These are phyloP conservation scores for Cataglyphis hispanica DNA, from an alignment of 1,140 invertebrate genomes.

Conservation along the genomic window DNA sequence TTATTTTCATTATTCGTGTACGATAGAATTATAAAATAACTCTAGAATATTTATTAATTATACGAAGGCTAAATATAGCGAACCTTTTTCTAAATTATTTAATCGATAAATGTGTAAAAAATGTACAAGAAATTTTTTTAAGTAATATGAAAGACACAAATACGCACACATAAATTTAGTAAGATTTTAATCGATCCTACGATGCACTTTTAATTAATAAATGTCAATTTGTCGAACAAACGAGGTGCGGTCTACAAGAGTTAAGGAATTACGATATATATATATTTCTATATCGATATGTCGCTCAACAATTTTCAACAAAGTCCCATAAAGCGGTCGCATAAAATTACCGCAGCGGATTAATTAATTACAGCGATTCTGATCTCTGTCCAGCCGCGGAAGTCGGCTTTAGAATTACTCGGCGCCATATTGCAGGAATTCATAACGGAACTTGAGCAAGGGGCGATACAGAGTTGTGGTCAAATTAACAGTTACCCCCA, in stretches of 20 bases:
- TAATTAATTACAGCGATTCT: constrained; percentile 55
- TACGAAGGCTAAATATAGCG: too few relatives aligned
- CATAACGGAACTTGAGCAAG: constrained; percentile 43
- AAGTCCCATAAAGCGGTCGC: constrained; percentile 41
- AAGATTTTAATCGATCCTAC: background rate
- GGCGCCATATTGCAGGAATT: constrained; percentile 42
- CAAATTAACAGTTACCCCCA: constrained; percentile 57
- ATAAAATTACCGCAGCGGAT: constrained; percentile 46
- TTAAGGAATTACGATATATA: constrained; percentile 14
- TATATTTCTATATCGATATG: constrained; percentile 8
- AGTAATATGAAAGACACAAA: background rate
- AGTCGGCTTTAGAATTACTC: constrained; percentile 35
- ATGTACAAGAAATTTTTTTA: background rate
- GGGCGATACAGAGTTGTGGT: constrained; percentile 25
- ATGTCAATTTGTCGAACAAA: background rate
- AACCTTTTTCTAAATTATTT: background rate
- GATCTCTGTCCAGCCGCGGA: too few relatives aligned
- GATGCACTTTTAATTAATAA: background rate
- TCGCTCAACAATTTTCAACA: constrained; percentile 30
- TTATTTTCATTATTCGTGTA: background rate
- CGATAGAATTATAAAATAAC: background rate
- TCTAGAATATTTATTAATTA: background rate
- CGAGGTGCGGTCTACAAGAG: background rate
- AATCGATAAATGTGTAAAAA: background rate
- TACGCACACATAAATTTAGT: background rate